Evolutionary conservation across 2,797 vertebrate genomes (phyloP).

Genomic region (Etheostoma perlongum): DNA sequence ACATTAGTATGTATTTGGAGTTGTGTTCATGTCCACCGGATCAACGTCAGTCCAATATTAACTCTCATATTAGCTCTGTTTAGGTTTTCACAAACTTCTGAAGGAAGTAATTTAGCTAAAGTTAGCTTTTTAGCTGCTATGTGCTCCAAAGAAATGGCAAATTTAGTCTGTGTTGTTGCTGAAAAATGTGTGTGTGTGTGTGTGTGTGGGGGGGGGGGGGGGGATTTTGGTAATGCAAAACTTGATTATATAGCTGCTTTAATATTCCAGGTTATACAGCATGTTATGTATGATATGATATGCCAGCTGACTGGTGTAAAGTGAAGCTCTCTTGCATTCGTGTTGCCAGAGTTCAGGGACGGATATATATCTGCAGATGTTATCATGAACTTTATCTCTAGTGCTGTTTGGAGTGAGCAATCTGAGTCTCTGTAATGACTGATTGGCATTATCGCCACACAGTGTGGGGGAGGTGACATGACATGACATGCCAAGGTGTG

Average conservation of each 20-base stretch:
- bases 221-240: no score
- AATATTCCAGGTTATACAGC: no score
- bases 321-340: background rate
- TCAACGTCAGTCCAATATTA: no score
- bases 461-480: constrained; percentile 7
- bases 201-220: no score
- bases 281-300: background rate
- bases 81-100: background rate
- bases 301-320: background rate
- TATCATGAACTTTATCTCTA: constrained; percentile 44
- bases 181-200: no score
- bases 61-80: no score
- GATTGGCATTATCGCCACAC: constrained; percentile 18
- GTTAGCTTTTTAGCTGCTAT: background rate
- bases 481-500: constrained; percentile 56
- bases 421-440: constrained; percentile 12
- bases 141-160: no score
- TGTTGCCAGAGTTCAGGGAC: constrained; percentile 35
- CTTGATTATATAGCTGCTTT: no score
- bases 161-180: no score
- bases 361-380: constrained; percentile 18
- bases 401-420: background rate
- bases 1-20: background rate
- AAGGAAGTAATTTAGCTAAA: background rate
- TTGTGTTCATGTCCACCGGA: no score